A percentile compares a stretch with the other conserved stretches of the same genome.
phyloP scores from a whole-genome alignment of 35 echinoderm and acorn worm species.

The Lytechinus variegatus region DNA sequence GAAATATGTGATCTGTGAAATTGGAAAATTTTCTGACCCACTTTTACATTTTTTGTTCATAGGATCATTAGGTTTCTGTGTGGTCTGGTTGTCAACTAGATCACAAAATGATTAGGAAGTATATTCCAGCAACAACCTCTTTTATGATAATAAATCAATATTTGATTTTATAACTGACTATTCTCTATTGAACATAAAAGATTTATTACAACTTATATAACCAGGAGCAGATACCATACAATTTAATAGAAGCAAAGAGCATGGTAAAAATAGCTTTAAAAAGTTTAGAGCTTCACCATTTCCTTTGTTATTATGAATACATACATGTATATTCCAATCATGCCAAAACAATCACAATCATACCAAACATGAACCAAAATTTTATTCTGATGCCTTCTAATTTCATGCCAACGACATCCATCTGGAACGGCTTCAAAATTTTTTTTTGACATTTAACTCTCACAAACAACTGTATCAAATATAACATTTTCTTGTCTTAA shows the following conservation, averaged over 20 bases:
- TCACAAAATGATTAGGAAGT: not conserved
- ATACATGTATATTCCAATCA: not conserved
- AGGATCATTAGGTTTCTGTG: not conserved
- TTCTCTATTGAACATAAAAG: too few relatives aligned
- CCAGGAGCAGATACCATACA: too few relatives aligned
- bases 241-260: too few relatives aligned
- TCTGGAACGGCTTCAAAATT: not conserved
- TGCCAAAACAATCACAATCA: not conserved
- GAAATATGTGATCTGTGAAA: not conserved
- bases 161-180: too few relatives aligned
- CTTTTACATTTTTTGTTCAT: not conserved
- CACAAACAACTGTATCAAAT: conserved; percentile 13
- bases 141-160: not conserved
- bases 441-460: not conserved
- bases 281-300: too few relatives aligned
- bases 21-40: not conserved
- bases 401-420: not conserved
- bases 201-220: too few relatives aligned
- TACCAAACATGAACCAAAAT: not conserved
- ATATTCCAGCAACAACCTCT: not conserved
- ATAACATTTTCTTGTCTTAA: not conserved
- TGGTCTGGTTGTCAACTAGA: not conserved
- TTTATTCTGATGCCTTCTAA: not conserved
- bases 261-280: too few relatives aligned
- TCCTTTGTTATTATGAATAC: too few relatives aligned